Percentiles rank a stretch among this genome's conserved stretches.
Conservation (phyloP, 2,888 invertebrate species). For the Caenorhabditis wallacei region DNA sequence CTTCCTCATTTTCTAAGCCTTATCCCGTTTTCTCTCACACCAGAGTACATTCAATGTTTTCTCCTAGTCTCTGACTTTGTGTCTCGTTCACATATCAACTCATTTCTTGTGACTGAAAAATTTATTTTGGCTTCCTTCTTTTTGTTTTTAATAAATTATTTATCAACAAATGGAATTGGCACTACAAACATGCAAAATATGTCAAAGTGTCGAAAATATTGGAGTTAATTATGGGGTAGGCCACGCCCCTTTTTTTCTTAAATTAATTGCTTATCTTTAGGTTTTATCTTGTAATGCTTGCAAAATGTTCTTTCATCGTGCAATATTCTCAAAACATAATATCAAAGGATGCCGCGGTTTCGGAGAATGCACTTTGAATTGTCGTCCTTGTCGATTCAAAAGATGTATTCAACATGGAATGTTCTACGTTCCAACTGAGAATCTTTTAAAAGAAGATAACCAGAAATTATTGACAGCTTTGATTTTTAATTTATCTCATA, state of each 20-base stretch:
- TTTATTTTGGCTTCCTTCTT: too few species aligned
- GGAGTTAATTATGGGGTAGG: too few species aligned
- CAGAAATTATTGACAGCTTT: background rate
- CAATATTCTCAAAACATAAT: background rate
- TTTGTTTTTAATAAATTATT: too few species aligned
- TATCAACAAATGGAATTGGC: too few species aligned
- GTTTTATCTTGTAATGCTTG: background rate
- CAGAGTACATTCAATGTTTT: too few species aligned
- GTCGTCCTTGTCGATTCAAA: conserved; percentile 4
- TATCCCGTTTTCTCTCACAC: too few species aligned
- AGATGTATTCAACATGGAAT: conserved; percentile 11
- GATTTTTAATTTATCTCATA: background rate
- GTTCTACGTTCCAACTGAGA: conserved; percentile 1
- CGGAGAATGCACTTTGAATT: background rate
- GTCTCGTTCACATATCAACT: too few species aligned
- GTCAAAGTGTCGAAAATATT: too few species aligned
- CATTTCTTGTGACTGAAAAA: too few species aligned
- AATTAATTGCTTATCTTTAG: background rate
- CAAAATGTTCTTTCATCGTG: conserved; percentile 19
- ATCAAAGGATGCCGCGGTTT: background rate
- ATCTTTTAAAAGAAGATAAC: background rate
- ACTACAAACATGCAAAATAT: background rate
- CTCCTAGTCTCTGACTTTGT: too few species aligned
- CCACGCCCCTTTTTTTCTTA: too few species aligned
- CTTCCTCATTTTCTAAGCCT: too few species aligned